Percentiles rank a stretch among this genome's conserved stretches.
phyloP scores from a whole-genome alignment of 2,113 vertebrate species.

The Fulmarus glacialis region DNA sequence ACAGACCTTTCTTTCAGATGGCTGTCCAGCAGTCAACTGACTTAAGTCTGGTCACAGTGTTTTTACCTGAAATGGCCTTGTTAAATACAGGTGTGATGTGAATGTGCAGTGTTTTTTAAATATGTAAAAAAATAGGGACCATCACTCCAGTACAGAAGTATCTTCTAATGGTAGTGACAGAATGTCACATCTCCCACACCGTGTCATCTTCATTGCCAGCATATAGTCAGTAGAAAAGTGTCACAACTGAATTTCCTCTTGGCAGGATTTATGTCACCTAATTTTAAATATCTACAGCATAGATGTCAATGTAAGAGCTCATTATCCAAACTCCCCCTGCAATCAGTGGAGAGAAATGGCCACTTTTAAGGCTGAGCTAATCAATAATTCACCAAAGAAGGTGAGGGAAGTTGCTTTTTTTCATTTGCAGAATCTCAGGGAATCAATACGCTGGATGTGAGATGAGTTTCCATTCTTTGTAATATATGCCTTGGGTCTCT shows the following conservation, averaged over 20 bases:
- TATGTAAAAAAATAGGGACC: neutral
- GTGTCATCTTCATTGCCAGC: neutral
- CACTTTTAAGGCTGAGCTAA: conserved; percentile 12
- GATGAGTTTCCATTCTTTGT: neutral
- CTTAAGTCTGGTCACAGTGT: neutral
- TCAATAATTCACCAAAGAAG: conserved; percentile 57
- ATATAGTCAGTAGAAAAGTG: neutral
- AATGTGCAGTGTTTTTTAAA: neutral
- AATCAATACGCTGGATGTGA: conserved; percentile 4
- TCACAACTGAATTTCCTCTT: neutral
- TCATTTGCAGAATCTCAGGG: neutral
- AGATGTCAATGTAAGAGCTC: conserved; percentile 28
- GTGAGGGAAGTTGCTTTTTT: neutral
- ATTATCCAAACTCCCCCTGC: conserved; percentile 23
- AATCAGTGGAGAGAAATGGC: conserved; percentile 30
- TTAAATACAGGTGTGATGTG: neutral
- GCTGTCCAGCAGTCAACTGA: neutral
- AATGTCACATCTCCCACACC: neutral
- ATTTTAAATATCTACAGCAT: conserved; percentile 8
- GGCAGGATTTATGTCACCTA: conserved; percentile 1
- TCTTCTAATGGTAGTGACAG: neutral
- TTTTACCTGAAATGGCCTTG: neutral
- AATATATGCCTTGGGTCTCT: neutral
- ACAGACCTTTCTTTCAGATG: neutral
- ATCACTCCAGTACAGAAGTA: neutral